phyloP scores from a whole-genome alignment of 2,888 invertebrate genomes.

The Campaea margaritaria region DNA sequence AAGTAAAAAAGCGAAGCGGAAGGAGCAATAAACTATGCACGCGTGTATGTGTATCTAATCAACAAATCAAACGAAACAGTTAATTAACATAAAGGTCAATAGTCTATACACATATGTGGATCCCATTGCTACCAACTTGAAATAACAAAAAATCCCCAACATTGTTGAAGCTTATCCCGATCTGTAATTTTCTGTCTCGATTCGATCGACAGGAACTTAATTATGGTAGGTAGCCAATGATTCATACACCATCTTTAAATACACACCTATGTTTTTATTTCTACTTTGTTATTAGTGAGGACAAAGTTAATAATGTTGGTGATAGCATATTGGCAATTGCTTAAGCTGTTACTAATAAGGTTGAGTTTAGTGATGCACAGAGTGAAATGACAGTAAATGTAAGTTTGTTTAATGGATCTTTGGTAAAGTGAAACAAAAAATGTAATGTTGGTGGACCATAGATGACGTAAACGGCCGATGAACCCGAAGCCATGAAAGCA shows the following conservation, averaged over 20 bases:
- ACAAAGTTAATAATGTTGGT: slow-evolving; percentile 26
- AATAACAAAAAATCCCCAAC: slow-evolving; percentile 18
- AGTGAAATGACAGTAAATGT: slow-evolving; percentile 21
- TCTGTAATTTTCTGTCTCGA: slow-evolving; percentile 33
- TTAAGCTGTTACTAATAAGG: slow-evolving; percentile 24
- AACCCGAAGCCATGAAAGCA: slow-evolving; percentile 60
- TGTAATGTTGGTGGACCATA: slow-evolving; percentile 58
- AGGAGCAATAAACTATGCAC: slow-evolving; percentile 12
- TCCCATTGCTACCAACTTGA: slow-evolving; percentile 33
- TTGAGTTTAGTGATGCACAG: slow-evolving; percentile 21
- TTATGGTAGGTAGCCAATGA: slow-evolving; percentile 41
- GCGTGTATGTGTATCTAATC: slow-evolving; percentile 24
- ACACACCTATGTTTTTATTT: slow-evolving; percentile 41
- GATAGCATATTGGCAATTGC: slow-evolving; percentile 3
- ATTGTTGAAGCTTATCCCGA: slow-evolving; percentile 26
- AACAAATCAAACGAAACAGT: slow-evolving; percentile 30
- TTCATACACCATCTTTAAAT: slow-evolving; percentile 42
- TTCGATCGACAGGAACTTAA: slow-evolving; percentile 30
- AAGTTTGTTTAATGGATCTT: slow-evolving; percentile 47
- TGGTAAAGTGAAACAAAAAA: slow-evolving; percentile 63
- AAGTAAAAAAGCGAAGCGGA: slow-evolving; percentile 3
- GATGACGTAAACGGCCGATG: slow-evolving; percentile 75
- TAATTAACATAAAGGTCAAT: slow-evolving; percentile 36
- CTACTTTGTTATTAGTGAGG: slow-evolving; percentile 31
- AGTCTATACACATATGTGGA: slow-evolving; percentile 34